Conservation (phyloP, 2,797 vertebrate species). For the Meda fulgida region DNA sequence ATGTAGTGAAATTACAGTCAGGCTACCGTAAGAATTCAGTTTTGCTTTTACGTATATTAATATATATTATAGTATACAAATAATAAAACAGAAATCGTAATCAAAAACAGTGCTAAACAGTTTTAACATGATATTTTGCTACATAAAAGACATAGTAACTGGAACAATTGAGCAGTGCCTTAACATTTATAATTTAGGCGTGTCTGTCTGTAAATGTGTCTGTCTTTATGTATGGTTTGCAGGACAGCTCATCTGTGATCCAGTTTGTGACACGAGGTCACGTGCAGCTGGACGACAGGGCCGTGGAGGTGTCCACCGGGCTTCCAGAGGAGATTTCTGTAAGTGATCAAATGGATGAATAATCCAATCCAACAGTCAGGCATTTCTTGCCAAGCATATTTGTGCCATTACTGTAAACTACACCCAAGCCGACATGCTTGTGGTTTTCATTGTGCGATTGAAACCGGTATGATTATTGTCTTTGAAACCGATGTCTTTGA, state of each 20-base stretch:
- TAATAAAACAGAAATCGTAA: not conserved
- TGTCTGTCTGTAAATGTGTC: not conserved
- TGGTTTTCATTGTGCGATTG: not conserved
- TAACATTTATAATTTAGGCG: not conserved
- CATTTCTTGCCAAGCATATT: not conserved
- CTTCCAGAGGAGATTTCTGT: constrained; percentile 89
- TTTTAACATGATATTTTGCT: not conserved
- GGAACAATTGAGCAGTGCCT: not conserved
- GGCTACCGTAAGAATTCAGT: too few relatives aligned
- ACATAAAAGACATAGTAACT: not conserved
- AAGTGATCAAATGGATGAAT: constrained; percentile 66
- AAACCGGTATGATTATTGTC: not conserved
- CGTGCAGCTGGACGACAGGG: constrained; percentile 81
- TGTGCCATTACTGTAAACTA: not conserved
- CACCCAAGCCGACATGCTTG: not conserved
- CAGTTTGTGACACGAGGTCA: constrained; percentile 91
- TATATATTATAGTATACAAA: not conserved
- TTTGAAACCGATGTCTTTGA: not conserved
- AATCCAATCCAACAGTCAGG: not conserved
- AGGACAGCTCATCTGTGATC: constrained; percentile 97
- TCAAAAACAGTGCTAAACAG: not conserved
- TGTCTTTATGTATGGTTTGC: constrained; percentile 48
- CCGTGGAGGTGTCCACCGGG: constrained; percentile 85
- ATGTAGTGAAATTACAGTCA: not conserved
- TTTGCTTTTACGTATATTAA: not conserved